Base-by-base conservation (phyloP, 2,888 invertebrate species). In the Ornithoptera alexandrae region DNA sequence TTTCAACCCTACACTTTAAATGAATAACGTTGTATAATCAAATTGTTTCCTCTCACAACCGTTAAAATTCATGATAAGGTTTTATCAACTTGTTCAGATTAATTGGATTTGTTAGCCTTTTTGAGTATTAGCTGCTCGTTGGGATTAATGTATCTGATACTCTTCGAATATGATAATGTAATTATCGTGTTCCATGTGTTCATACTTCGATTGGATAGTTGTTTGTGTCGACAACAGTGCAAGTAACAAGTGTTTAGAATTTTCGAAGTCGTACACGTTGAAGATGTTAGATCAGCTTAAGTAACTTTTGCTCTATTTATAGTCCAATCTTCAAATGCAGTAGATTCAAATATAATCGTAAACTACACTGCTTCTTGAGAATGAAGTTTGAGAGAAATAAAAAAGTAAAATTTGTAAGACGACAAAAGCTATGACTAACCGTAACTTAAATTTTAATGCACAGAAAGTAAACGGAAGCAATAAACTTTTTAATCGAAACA, bases 61-160 rank as follows among this genome's bases (percentile, higher is more conserved):
- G 30, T 59, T 17, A 24, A 65, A 12, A 65, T 57, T 57, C 24
- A 58, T 22, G 50, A 60, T 60, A 66, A 53, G 20, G 10, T 22
- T 50, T 15, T 50, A 60, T 60, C 53, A 61, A 67, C 53, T 53
- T 61, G 18, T 67, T 60, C 22, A 53, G 36, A 53, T 56, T 61
- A 67, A 53, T 39, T 67, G 53, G 60, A 61, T 39, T 22, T 22
- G 15, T 46, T 50, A 59, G 30, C n/a, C n/a, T 12, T 57, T 57
- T 65, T 42, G 58, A 59, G 60, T 50, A 7, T 46, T 2, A n/a
- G 18, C 46, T 24, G 17, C 12, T 46, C 20, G 30, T 53, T 50
- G 18, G 6, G 39, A 65, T 18, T 53, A 53, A 46, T 46, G n/a
- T 53, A 53, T n/a, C n/a, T 6, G 6, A 53, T 50, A 17, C 15